Evolutionary conservation across 1,140 invertebrate species (phyloP), one percentile per base, ranked within the genome.

Genomic region (Cepaea nemoralis): DNA sequence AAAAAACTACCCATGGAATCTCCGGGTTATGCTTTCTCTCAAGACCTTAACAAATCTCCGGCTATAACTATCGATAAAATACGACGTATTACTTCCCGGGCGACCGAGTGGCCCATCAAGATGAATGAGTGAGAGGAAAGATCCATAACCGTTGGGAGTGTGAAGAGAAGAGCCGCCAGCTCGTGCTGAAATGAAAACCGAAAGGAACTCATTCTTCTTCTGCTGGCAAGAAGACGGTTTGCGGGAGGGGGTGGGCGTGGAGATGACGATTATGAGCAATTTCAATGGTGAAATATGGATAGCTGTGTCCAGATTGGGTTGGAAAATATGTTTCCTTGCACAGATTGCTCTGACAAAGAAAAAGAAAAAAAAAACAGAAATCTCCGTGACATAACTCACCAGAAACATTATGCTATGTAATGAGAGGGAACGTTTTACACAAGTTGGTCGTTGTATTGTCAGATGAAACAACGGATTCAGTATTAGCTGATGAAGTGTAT

Each of bases 71-170:
- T 31, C 59, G 59, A 63, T 63, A 63, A 63, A 63, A 22, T 63
- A 63, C 27, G 27, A 63, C 33, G 59, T 63, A 63, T 63, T 63
- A 31, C 59, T 19, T 63, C n/a, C 27, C 27, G 59, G 59, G 59
- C 59, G 59, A 31, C 59, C 27, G 59, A 27, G 27, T 63, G 59
- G 59, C 59, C 59, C 59, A 63, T 63, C 59, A 63, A 63, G 59
- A 63, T 63, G 59, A 63, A 63, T 63, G 59, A 63, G n/a, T n/a
- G 59, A 63, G 59, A 63, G 59, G n/a, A 22, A 31, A 63, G 59
- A 63, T 63, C 59, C 27, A 63, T 63, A 63, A 63, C 59, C 59
- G 59, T 63, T 63, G 59, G 59, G n/a, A 63, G 59, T 63, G 27
- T 31, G 27, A 63, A 63, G 59, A 63, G n/a, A 63, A 31, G 59